Evolutionary conservation across 2,113 vertebrate genomes (phyloP).

Genomic region (Phasianus colchicus): DNA sequence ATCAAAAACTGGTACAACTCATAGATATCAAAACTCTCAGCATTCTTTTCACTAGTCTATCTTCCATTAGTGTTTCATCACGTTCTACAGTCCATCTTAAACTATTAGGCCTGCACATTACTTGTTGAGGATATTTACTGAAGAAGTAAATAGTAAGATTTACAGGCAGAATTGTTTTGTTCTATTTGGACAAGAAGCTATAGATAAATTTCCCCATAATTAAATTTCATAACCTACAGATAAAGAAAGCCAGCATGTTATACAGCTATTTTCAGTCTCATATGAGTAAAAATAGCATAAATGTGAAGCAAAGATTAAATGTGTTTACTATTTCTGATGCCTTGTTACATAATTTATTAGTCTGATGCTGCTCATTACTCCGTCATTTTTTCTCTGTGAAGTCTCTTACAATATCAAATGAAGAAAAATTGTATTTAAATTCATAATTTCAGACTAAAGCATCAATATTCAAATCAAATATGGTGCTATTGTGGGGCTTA

Average conservation of each 20-base stretch:
- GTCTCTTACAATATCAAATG: slow-evolving; percentile 5
- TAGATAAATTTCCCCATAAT: background rate
- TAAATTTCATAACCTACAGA: background rate
- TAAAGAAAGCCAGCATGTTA: background rate
- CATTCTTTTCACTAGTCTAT: background rate
- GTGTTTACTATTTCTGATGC: slow-evolving; percentile 5
- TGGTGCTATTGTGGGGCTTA: slow-evolving; percentile 11
- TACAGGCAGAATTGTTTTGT: background rate
- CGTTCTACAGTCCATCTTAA: background rate
- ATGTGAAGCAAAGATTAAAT: background rate
- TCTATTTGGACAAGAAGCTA: background rate
- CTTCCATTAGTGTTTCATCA: background rate
- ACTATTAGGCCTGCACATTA: background rate
- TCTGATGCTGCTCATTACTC: background rate
- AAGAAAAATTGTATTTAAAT: slow-evolving; percentile 33
- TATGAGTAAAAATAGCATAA: background rate
- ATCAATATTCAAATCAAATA: slow-evolving; percentile 65
- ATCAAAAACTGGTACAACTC: background rate
- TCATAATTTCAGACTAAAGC: background rate
- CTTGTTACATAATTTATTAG: slow-evolving; percentile 30
- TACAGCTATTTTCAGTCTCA: slow-evolving; percentile 12
- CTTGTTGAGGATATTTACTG: background rate
- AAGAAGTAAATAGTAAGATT: background rate
- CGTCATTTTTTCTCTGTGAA: slow-evolving; percentile 11
- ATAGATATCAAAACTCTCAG: background rate